Evolutionary conservation across 1,140 invertebrate species (phyloP), one percentile per base, ranked within the genome.

Genomic region (Lineus longissimus): DNA sequence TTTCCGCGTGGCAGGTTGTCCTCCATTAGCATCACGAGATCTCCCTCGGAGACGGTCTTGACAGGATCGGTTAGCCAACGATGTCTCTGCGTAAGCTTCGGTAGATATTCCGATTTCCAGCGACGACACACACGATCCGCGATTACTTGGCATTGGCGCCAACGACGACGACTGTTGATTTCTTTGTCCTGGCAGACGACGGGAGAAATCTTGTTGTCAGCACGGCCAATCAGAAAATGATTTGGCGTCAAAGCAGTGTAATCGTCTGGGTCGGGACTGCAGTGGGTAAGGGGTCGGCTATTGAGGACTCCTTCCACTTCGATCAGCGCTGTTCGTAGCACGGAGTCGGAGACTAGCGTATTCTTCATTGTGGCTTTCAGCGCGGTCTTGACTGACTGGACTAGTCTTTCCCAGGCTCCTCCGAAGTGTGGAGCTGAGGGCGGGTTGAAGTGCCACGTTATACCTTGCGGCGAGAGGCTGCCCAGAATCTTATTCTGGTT

Each of bases 201-300:
- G 1, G 64, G 59, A 1, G 59, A 29, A 62, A 62, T n/a, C 59
- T 29, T 55, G 15, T 43, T 41, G 15, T 40, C 56, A 22, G 17
- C 17, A 36, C 56, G 61, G 22, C 69, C 63, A 30, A 54, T 11
- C 2, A 77, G 55, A 61, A 77, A 76, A 65, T 72, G 61, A 22
- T 67, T 63, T 4, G 74, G 69, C 0, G 75, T 75, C 23, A 78
- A 55, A 13, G 65, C 63, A 31, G 17, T 22, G 19, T 66, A 54
- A 55, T 78, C 75, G 1, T 56, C 27, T 11, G 29, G 25, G 65
- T 80, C 71, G 19, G 69, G 65, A 0, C 70, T 69, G 11, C 76
- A n/a, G 51, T 67, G 62, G 0, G 68, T 73, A 11, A 74, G 33
- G 2, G 72, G 72, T 13, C 71, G 56, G 7, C 45, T 59, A 51